A percentile compares a stretch with the other conserved stretches of the same genome.
phyloP scores from a whole-genome alignment of 1,140 invertebrate species.

The Dryas iulia region DNA sequence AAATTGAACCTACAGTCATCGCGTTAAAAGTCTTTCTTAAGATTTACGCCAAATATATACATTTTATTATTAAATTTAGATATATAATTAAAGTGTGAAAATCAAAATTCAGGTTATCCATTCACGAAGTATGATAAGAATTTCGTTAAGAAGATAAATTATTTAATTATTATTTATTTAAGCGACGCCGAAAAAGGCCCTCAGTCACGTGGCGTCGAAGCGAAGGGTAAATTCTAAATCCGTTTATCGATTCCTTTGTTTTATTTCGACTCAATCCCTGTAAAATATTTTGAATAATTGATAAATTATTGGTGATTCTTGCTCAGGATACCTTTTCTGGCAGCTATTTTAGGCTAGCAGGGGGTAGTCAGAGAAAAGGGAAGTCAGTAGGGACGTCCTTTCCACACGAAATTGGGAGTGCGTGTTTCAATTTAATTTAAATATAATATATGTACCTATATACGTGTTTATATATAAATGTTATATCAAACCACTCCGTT shows the following conservation, averaged over 20 bases:
- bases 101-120: not conserved
- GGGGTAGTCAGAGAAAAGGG: too few relatives aligned
- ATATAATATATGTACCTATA: too few relatives aligned
- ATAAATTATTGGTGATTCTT: not conserved
- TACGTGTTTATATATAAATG: too few relatives aligned
- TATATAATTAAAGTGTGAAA: not conserved
- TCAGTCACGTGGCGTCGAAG: not conserved
- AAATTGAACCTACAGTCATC: too few relatives aligned
- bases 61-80: not conserved
- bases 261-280: not conserved
- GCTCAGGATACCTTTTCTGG: too few relatives aligned
- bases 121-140: not conserved
- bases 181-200: not conserved
- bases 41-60: not conserved
- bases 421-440: too few relatives aligned
- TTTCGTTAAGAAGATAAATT: not conserved
- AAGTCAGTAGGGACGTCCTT: too few relatives aligned
- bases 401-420: too few relatives aligned
- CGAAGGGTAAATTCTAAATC: not conserved
- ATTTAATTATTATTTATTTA: conserved; percentile 5
- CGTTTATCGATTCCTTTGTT: not conserved
- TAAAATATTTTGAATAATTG: not conserved
- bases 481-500: too few relatives aligned
- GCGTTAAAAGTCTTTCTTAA: too few relatives aligned
- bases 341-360: too few relatives aligned